Percentiles rank a stretch among this genome's conserved stretches.
Evolutionary conservation across 2,113 vertebrate genomes (phyloP).

Genomic region (Ascaphus truei): DNA sequence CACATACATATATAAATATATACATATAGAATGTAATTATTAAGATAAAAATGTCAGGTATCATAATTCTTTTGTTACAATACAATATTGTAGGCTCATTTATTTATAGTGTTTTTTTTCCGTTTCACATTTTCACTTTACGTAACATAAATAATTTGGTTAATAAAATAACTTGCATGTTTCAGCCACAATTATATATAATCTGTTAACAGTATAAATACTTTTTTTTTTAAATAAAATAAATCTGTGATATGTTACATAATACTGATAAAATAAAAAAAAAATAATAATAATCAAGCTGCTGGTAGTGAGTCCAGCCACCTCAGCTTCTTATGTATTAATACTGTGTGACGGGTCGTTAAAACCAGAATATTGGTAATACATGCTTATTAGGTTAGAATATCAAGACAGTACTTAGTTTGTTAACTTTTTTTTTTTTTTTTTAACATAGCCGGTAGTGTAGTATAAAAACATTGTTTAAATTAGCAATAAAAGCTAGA

Average conservation of each 20-base stretch:
- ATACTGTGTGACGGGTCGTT: constrained; percentile 45
- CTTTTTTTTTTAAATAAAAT: constrained; percentile 78
- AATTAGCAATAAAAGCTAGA: constrained; percentile 14
- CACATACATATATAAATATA: neutral
- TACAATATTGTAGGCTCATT: constrained; percentile 55
- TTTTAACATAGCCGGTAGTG: neutral
- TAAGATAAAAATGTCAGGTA: too few relatives aligned
- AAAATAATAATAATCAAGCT: constrained; percentile 1
- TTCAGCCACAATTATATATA: constrained; percentile 77
- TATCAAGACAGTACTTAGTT: neutral
- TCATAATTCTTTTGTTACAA: constrained; percentile 12
- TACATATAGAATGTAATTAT: neutral
- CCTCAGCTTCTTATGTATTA: constrained; percentile 43
- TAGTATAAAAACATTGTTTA: neutral
- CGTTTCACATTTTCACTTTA: constrained; percentile 71
- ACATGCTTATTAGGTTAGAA: constrained; percentile 8
- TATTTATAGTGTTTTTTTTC: constrained; percentile 65
- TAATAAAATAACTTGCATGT: constrained; percentile 78
- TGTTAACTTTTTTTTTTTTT: neutral
- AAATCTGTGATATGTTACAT: constrained; percentile 81
- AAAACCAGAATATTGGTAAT: neutral
- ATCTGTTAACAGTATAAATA: constrained; percentile 82
- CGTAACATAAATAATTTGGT: constrained; percentile 81
- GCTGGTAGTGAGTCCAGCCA: constrained; percentile 58
- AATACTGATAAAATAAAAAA: constrained; percentile 74